Evolutionary conservation across 2,113 vertebrate genomes (phyloP), one percentile per base, ranked within the genome.

Genomic region (Prinia subflava): DNA sequence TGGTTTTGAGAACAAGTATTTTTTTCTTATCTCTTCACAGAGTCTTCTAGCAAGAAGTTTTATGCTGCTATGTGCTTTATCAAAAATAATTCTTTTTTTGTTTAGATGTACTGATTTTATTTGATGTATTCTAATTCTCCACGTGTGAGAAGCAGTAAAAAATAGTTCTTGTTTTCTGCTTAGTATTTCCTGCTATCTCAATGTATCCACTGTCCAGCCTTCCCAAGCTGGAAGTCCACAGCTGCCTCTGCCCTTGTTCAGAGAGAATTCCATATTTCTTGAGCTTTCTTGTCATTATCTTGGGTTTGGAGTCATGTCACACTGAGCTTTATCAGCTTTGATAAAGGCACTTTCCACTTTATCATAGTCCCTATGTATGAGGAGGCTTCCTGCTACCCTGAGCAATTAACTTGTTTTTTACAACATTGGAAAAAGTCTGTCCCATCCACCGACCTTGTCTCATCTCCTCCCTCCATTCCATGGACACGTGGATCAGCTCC

Each of bases 51-150:
- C 24, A 65, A 57, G n/a, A 59, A 25, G 10, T 52, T 64, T n/a
- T 41, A n/a, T 1, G 1, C 19, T 62, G 2, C 5, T 55, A 0
- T 35, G 7, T n/a, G 30, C 11, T 44, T 1, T 60, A 41, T 15
- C 15, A 75, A 63, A 52, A 68, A 10, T 20, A 9, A 18, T 7
- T 52, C 1, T 60, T n/a, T 46, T 37, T 37, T 55, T 59, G 2
- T 87, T 93, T 42, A 42, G 42, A 19, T 75, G 24, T 13, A 2
- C 30, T 49, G 49, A 42, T 73, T 89, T 82, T 22, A 33, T 73
- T 53, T 86, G 41, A 21, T 15, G 6, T 18, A 37, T 12, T 86
- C 12, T 46, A 30, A 47, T 64, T 89, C 13, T 80, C 15, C 16
- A 24, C 5, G 1, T 6, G 9, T 35, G 23, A 76, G 41, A 68